Base-by-base conservation (phyloP, 92 coral and sea anemone genomes). In the Hydrozoanthus gracilis region DNA sequence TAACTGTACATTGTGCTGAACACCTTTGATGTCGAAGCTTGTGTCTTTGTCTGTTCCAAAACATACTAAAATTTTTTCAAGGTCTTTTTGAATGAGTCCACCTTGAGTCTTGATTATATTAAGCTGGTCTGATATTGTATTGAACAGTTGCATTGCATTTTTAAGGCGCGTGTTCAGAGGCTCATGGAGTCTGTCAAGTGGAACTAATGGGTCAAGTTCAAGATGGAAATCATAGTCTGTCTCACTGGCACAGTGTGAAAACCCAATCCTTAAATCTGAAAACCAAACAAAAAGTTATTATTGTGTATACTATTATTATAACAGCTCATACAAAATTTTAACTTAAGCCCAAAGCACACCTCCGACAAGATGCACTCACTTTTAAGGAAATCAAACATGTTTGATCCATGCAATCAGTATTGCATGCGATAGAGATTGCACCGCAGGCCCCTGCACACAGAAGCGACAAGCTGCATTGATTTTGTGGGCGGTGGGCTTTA, bases 211-310 rank as follows among this genome's bases (percentile, higher is more conserved):
- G 55, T 95, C 93, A 51, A 96, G 84, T 60, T 90, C 98, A 76
- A 96, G 94, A 79, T 96, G 92, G 67, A 96, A 96, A 18, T 96
- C 97, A 77, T 95, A 96, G 35, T 96, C 95, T 65, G 90, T 88
- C 46, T 95, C 96, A 15, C 76, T 84, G 47, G 89, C 66, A 39
- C 98, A 97, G 82, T 95, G 95, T 55, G 98, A 92, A 79, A 96
- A 94, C 56, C 99, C 99, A 71, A 96, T 91, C 51, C 99, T 88
- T 94, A 96, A 93, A 48, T 94, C 99, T 96, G 79, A 51, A 91
- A 83, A 15, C 0, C 49, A 54, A 27, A 54, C 27, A 51, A 50
- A 51, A 83, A 16, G 3, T 8, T 8, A 47, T 66, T 3, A 62
- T 27, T 27, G 0, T 27, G 39, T 27, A 27, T 27, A 27, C 39